phyloP scores from a whole-genome alignment of 2,888 invertebrate species.

The Metopia argyrocephala region DNA sequence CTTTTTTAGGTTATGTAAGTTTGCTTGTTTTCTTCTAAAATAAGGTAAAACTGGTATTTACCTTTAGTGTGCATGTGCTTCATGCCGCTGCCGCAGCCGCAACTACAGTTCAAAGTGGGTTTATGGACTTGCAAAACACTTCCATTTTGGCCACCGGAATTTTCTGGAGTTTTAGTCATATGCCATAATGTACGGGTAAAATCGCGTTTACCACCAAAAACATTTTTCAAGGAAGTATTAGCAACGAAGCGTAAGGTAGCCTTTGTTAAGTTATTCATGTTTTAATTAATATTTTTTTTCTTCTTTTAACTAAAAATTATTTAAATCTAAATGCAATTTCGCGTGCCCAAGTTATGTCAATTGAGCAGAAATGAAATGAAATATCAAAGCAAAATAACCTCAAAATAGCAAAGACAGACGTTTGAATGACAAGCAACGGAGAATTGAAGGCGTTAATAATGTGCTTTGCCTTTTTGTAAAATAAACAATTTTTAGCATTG shows the following conservation, averaged over 20 bases:
- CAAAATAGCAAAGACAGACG: neutral
- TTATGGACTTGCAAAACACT: slow-evolving; percentile 79
- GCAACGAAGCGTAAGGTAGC: slow-evolving; percentile 80
- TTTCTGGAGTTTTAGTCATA: slow-evolving; percentile 80
- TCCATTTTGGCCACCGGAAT: slow-evolving; percentile 71
- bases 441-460: no score
- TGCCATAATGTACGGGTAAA: slow-evolving; percentile 86
- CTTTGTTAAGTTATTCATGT: slow-evolving; percentile 85
- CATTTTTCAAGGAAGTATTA: slow-evolving; percentile 68
- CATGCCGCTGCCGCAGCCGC: slow-evolving; percentile 83
- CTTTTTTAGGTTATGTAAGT: slow-evolving; percentile 74
- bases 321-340: slow-evolving; percentile 42
- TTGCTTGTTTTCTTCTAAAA: slow-evolving; percentile 17
- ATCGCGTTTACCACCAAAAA: slow-evolving; percentile 81
- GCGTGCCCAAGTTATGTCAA: slow-evolving; percentile 55
- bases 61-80: slow-evolving; percentile 87
- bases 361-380: slow-evolving; percentile 21
- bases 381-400: slow-evolving; percentile 45
- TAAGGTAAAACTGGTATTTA: slow-evolving; percentile 76
- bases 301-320: neutral
- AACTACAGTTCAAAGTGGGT: slow-evolving; percentile 83
- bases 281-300: slow-evolving; percentile 35
- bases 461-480: no score
- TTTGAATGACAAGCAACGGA: no score
- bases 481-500: no score